Conservation (phyloP, 2,797 vertebrate species). For the Selene dorsalis region DNA sequence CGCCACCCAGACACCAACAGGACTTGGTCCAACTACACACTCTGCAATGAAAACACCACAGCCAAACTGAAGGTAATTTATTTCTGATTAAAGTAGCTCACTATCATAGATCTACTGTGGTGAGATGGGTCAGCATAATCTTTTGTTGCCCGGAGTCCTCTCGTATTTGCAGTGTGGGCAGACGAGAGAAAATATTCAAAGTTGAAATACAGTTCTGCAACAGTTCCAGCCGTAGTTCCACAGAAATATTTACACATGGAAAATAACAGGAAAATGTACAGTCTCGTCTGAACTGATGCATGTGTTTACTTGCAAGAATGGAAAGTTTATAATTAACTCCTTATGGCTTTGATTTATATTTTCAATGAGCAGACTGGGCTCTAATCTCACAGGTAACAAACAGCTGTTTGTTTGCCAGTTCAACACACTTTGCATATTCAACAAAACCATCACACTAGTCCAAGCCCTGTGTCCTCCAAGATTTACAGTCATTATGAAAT, state of each 20-base stretch:
- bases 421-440: slow-evolving; percentile 29
- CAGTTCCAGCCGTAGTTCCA: slow-evolving; percentile 5
- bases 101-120: slow-evolving; percentile 29
- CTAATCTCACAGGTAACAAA: slow-evolving; percentile 18
- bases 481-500: slow-evolving; percentile 16
- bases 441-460: slow-evolving; percentile 20
- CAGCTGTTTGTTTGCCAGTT: slow-evolving; percentile 25
- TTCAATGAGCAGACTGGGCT: neutral
- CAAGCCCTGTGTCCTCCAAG: slow-evolving; percentile 3
- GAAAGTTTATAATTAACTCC: slow-evolving; percentile 4
- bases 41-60: slow-evolving; percentile 92
- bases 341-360: slow-evolving; percentile 9
- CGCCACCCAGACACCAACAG: slow-evolving; percentile 94
- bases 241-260: slow-evolving; percentile 24
- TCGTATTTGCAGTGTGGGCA: slow-evolving; percentile 20
- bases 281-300: neutral
- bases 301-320: slow-evolving; percentile 3
- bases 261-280: neutral
- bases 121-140: slow-evolving; percentile 35
- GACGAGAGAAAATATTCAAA: slow-evolving; percentile 28
- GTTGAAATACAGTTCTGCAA: slow-evolving; percentile 21
- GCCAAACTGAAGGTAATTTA: slow-evolving; percentile 90
- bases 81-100: slow-evolving; percentile 14
- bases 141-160: slow-evolving; percentile 11
- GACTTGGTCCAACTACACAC: slow-evolving; percentile 97